Evolutionary conservation across 2,888 invertebrate species (phyloP).

Genomic region (Pyrochroa serraticornis): DNA sequence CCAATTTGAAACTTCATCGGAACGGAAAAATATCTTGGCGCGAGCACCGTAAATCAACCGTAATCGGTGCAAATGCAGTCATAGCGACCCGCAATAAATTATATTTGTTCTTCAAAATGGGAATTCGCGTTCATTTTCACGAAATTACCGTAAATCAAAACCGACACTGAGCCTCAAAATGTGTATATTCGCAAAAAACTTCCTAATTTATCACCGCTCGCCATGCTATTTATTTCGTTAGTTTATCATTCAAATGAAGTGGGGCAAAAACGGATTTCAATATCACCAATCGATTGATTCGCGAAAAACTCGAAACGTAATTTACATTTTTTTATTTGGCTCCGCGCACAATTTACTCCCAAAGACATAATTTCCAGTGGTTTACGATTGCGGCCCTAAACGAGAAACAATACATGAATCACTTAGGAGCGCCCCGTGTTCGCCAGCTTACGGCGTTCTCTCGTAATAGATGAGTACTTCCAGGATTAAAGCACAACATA

Average conservation of each 20-base stretch:
- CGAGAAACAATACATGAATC: constrained; percentile 59
- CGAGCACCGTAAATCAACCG: constrained; percentile 46
- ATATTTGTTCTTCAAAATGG: constrained; percentile 57
- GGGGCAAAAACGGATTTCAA: constrained; percentile 25
- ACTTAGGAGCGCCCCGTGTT: constrained; percentile 48
- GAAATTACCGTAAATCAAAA: constrained; percentile 58
- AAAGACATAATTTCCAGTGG: constrained; percentile 57
- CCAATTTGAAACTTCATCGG: constrained; percentile 15
- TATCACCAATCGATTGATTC: constrained; percentile 8
- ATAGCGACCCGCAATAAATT: constrained; percentile 53
- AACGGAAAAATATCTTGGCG: constrained; percentile 31
- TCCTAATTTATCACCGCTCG: constrained; percentile 51
- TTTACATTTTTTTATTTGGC: constrained; percentile 48
- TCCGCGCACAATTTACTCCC: constrained; percentile 48
- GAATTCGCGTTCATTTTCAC: constrained; percentile 58
- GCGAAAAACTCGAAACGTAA: constrained; percentile 40
- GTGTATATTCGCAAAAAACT: constrained; percentile 49
- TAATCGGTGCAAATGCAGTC: constrained; percentile 51
- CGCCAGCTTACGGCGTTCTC: constrained; percentile 36
- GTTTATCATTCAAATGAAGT: constrained; percentile 45
- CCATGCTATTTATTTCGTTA: constrained; percentile 49
- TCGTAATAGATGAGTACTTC: constrained; percentile 58
- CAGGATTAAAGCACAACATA: constrained; percentile 59
- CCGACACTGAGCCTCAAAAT: constrained; percentile 56
- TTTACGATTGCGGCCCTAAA: constrained; percentile 56